phyloP scores from a whole-genome alignment of 2,888 invertebrate genomes.

The Eupithecia insigniata region DNA sequence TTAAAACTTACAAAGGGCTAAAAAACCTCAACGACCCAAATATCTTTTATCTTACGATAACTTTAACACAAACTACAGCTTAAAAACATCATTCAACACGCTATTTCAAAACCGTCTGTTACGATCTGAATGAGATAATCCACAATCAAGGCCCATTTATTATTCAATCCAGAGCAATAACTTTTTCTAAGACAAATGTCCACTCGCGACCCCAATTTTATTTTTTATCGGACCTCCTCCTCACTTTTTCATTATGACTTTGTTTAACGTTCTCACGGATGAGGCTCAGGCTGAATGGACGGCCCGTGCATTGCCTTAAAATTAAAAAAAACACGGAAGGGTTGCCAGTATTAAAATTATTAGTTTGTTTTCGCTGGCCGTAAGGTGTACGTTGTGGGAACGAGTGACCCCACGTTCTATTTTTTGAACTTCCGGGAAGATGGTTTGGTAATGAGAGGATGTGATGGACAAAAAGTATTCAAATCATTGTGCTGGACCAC shows the following conservation, averaged over 20 bases:
- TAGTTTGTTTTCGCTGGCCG: conserved; percentile 73
- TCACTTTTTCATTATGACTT: conserved; percentile 71
- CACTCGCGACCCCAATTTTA: conserved; percentile 71
- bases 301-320: conserved; percentile 51
- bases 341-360: conserved; percentile 78
- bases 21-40: not conserved
- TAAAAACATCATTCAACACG: conserved; percentile 26
- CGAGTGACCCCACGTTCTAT: conserved; percentile 73
- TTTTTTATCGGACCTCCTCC: conserved; percentile 66
- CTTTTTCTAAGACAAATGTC: conserved; percentile 76
- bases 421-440: conserved; percentile 81
- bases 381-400: conserved; percentile 80
- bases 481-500: conserved; percentile 62
- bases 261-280: conserved; percentile 82
- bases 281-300: conserved; percentile 78
- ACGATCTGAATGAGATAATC: conserved; percentile 67
- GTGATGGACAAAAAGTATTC: conserved; percentile 66
- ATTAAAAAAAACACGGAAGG: conserved; percentile 76
- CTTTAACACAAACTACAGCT: conserved; percentile 29
- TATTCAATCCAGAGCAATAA: conserved; percentile 67
- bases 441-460: conserved; percentile 75
- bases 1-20: not conserved
- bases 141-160: conserved; percentile 63
- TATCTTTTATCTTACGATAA: conserved; percentile 2
- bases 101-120: conserved; percentile 53